Conservation (phyloP, 2,113 vertebrate species). For the Scophthalmus maximus region DNA sequence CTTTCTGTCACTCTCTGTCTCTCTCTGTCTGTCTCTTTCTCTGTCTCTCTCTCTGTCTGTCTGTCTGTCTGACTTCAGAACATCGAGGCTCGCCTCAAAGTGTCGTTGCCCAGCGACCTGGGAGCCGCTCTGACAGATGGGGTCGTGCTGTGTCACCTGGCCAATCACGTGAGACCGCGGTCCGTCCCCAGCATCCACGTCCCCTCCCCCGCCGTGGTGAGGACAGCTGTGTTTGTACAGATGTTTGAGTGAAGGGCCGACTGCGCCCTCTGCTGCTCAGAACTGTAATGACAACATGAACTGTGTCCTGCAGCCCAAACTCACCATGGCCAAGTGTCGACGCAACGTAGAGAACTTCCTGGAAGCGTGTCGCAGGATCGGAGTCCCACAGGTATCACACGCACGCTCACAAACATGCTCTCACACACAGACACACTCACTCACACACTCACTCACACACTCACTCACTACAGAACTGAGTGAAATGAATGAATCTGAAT, state of each 20-base stretch:
- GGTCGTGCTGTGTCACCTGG: conserved; percentile 96
- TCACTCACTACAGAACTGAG: too few relatives aligned
- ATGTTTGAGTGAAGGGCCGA: neutral
- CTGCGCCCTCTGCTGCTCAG: neutral
- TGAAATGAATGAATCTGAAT: conserved; percentile 16
- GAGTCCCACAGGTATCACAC: conserved; percentile 92
- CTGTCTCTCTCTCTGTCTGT: neutral
- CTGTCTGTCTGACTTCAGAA: conserved; percentile 82
- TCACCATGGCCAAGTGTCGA: conserved; percentile 99
- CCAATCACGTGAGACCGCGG: conserved; percentile 95
- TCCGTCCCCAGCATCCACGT: conserved; percentile 98
- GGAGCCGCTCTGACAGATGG: conserved; percentile 95
- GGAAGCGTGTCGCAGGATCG: conserved; percentile 96
- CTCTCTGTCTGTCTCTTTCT: neutral
- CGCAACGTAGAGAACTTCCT: conserved; percentile 98
- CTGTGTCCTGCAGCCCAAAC: conserved; percentile 88
- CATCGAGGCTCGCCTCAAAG: conserved; percentile 94
- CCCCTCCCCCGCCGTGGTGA: conserved; percentile 97
- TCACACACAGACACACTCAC: too few relatives aligned
- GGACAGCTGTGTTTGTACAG: conserved; percentile 24
- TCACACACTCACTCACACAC: too few relatives aligned
- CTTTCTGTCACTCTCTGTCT: neutral
- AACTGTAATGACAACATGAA: neutral
- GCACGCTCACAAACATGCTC: too few relatives aligned
- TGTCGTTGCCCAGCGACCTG: conserved; percentile 91